Evolutionary conservation across 2,888 invertebrate species (phyloP).

Genomic region (Eilema depressum): DNA sequence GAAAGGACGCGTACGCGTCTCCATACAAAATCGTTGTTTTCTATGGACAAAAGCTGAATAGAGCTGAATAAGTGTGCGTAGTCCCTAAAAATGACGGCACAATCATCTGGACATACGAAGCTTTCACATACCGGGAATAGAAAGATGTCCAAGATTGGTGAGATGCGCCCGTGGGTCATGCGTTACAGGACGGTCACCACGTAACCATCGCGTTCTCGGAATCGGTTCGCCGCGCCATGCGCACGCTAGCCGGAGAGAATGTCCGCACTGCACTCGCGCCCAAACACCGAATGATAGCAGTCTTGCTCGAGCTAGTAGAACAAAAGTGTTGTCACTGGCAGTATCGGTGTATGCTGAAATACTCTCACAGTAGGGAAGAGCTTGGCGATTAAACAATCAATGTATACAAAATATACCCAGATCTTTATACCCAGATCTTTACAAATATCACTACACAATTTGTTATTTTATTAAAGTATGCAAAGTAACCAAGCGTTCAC

Average conservation of each 20-base stretch:
- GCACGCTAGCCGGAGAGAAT: slow-evolving; percentile 90
- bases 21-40: too few relatives aligned
- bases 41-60: too few relatives aligned
- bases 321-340: not conserved
- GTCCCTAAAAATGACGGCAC: too few relatives aligned
- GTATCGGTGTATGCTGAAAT: not conserved
- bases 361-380: too few relatives aligned
- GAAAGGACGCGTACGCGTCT: too few relatives aligned
- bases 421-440: too few relatives aligned
- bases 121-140: slow-evolving; percentile 88
- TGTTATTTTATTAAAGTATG: too few relatives aligned
- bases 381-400: too few relatives aligned
- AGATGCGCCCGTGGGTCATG: slow-evolving; percentile 91
- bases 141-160: slow-evolving; percentile 90
- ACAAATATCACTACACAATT: not conserved
- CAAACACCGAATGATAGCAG: slow-evolving; percentile 94
- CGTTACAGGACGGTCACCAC: slow-evolving; percentile 90
- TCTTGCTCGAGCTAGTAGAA: slow-evolving; percentile 90
- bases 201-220: slow-evolving; percentile 92
- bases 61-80: too few relatives aligned
- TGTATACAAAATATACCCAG: not conserved
- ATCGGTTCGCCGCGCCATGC: slow-evolving; percentile 92
- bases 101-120: too few relatives aligned
- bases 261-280: slow-evolving; percentile 90
- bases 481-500: too few relatives aligned